Conservation (phyloP, 2,888 invertebrate genomes). For the Sceliomorpha sp. region DNA sequence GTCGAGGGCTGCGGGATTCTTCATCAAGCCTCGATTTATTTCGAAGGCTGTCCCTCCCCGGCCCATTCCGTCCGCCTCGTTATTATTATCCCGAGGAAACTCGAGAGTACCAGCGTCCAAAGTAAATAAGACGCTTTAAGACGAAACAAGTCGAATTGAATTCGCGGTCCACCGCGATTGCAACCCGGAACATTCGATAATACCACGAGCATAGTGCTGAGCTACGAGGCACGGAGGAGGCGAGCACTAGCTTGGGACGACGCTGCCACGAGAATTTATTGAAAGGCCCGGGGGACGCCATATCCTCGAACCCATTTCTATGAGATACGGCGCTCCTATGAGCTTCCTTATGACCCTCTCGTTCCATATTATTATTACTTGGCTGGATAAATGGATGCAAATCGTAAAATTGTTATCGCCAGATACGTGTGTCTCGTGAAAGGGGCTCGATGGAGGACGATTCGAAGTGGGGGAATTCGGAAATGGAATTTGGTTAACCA, state of each 20-base stretch:
- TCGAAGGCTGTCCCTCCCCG: slow-evolving; percentile 59
- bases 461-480: too few relatives aligned
- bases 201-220: slow-evolving; percentile 7
- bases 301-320: slow-evolving; percentile 35
- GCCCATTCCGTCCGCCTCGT: slow-evolving; percentile 44
- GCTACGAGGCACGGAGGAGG: slow-evolving; percentile 5
- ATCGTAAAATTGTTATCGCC: slow-evolving; percentile 20
- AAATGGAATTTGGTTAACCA: too few relatives aligned
- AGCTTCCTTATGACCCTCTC: slow-evolving; percentile 28
- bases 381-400: slow-evolving; percentile 26
- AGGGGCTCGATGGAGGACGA: too few relatives aligned
- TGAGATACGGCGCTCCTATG: slow-evolving; percentile 42
- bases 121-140: slow-evolving; percentile 44
- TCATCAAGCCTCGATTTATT: slow-evolving; percentile 67
- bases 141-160: slow-evolving; percentile 32
- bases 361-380: slow-evolving; percentile 28
- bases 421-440: slow-evolving; percentile 11
- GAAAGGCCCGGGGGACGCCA: slow-evolving; percentile 29
- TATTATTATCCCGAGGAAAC: slow-evolving; percentile 64
- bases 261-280: slow-evolving; percentile 50
- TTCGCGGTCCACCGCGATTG: slow-evolving; percentile 7
- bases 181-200: slow-evolving; percentile 23
- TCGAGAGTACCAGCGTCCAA: slow-evolving; percentile 54
- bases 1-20: slow-evolving; percentile 60
- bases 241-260: slow-evolving; percentile 22